Percentiles rank a stretch among this genome's conserved stretches.
Evolutionary conservation across 2,888 invertebrate species (phyloP).

Genomic region (Ethmia dodecea): DNA sequence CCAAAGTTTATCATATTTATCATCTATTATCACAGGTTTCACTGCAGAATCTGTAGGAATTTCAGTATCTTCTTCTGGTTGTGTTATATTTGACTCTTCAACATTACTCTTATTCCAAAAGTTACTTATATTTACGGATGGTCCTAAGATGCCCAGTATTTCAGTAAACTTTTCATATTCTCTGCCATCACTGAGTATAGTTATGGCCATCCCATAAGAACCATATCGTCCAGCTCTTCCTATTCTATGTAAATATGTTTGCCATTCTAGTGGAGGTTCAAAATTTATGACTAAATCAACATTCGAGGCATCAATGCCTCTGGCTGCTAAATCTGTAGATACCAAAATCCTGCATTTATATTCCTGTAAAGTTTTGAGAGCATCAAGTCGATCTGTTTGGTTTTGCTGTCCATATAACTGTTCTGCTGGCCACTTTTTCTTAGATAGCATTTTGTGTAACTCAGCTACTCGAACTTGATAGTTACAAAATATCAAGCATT

Average conservation of each 20-base stretch:
- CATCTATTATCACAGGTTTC: too few relatives aligned
- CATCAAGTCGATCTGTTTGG: slow-evolving; percentile 86
- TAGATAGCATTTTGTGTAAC: slow-evolving; percentile 83
- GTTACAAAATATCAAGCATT: slow-evolving; percentile 95
- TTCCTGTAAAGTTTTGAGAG: slow-evolving; percentile 86
- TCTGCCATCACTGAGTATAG: slow-evolving; percentile 81
- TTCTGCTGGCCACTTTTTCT: slow-evolving; percentile 86
- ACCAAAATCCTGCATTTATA: slow-evolving; percentile 91
- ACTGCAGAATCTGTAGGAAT: too few relatives aligned
- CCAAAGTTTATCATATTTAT: slow-evolving; percentile 30
- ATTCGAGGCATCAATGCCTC: slow-evolving; percentile 96
- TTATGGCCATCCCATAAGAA: slow-evolving; percentile 87
- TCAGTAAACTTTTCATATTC: slow-evolving; percentile 79
- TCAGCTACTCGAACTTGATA: slow-evolving; percentile 91
- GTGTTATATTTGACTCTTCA: neutral
- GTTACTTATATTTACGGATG: slow-evolving; percentile 33
- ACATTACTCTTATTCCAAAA: slow-evolving; percentile 40
- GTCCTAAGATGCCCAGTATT: slow-evolving; percentile 77
- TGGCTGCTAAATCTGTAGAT: slow-evolving; percentile 93
- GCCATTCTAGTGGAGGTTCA: slow-evolving; percentile 87
- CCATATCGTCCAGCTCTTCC: slow-evolving; percentile 97
- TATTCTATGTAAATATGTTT: slow-evolving; percentile 95
- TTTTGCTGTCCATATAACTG: slow-evolving; percentile 88
- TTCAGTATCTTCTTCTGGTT: neutral
- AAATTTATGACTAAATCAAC: slow-evolving; percentile 96